These are phyloP conservation scores for Tolmerus cingulatus DNA, from an alignment of 2,888 invertebrate genomes.

Conservation along the genomic window DNA sequence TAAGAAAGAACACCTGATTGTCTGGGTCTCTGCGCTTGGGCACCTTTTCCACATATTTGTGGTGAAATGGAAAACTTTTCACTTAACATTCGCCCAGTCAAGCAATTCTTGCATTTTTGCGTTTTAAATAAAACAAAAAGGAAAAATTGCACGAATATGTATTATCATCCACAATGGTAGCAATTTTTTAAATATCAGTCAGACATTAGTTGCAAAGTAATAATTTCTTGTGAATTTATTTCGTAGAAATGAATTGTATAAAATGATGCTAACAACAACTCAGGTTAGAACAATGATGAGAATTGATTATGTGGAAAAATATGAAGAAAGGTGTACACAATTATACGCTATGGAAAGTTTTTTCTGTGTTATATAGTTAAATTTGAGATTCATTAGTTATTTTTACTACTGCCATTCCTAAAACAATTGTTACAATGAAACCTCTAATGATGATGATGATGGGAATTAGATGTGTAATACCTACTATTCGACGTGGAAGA, in stretches of 20 bases:
- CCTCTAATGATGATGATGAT: neutral
- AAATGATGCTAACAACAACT: neutral
- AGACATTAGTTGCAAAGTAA: neutral
- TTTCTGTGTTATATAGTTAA: neutral
- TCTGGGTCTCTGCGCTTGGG: neutral
- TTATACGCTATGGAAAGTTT: neutral
- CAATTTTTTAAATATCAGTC: neutral
- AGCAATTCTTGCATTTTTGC: slow-evolving; percentile 7
- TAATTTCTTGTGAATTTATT: neutral
- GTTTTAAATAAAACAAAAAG: neutral
- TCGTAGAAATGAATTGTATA: neutral
- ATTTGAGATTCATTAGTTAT: neutral
- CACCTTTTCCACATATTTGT: neutral
- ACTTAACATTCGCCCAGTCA: neutral
- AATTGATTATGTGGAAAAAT: neutral
- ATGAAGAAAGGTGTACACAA: neutral
- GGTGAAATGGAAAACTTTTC: slow-evolving; percentile 20
- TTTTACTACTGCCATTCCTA: neutral
- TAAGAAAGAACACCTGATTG: neutral
- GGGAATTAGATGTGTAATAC: no score
- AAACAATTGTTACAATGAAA: neutral
- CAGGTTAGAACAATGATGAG: neutral
- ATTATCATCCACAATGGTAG: neutral
- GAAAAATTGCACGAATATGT: neutral
- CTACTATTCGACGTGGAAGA: no score